Conservation (phyloP, 1,140 invertebrate genomes). For the Elymnias hypermnestra region DNA sequence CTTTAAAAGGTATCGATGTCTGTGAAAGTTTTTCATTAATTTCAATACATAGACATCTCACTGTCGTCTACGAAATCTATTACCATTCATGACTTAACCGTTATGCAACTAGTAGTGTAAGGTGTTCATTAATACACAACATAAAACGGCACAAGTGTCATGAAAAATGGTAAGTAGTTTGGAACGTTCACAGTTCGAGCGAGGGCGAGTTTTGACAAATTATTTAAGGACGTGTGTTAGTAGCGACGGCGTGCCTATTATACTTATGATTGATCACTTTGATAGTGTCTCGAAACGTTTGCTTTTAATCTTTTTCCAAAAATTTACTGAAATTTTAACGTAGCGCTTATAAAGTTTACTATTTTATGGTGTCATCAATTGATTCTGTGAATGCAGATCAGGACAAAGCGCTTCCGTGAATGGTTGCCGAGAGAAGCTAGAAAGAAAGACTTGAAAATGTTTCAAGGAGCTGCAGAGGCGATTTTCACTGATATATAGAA, state of each 20-base stretch:
- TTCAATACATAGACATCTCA: conserved; percentile 27
- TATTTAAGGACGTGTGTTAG: conserved; percentile 70
- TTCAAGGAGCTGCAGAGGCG: too few species aligned
- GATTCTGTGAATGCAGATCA: too few species aligned
- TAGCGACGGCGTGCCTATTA: conserved; percentile 50
- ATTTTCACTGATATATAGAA: too few species aligned
- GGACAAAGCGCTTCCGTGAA: too few species aligned
- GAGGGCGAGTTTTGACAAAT: conserved; percentile 64
- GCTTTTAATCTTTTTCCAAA: conserved; percentile 48
- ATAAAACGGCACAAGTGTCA: conserved; percentile 28
- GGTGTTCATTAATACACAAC: conserved; percentile 20
- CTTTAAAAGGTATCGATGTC: too few species aligned
- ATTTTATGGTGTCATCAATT: too few species aligned
- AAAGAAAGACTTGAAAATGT: too few species aligned
- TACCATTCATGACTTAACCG: conserved; percentile 7
- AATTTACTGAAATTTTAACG: too few species aligned
- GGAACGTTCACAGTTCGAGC: conserved; percentile 40
- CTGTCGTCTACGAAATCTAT: conserved; percentile 24
- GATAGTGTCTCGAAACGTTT: conserved; percentile 50
- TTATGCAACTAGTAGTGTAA: conserved; percentile 7
- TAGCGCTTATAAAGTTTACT: too few species aligned
- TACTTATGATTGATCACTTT: conserved; percentile 64
- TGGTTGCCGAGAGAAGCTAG: too few species aligned
- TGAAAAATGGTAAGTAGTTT: conserved; percentile 46
- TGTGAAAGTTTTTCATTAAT: conserved; percentile 8